These are phyloP conservation scores for Acanthosepion lycidas DNA, from an alignment of 2,888 invertebrate genomes.

Conservation along the genomic window DNA sequence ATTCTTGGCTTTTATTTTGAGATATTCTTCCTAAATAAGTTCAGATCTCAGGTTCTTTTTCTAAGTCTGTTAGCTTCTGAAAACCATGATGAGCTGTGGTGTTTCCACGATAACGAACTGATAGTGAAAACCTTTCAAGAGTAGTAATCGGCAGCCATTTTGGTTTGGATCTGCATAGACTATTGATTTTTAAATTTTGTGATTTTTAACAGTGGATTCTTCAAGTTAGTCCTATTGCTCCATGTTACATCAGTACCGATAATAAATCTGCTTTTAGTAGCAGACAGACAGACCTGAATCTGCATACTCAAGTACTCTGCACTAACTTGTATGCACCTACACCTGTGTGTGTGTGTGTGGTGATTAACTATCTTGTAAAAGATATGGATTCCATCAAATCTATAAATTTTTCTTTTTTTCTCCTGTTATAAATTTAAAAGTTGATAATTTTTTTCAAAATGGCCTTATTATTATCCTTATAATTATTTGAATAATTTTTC, in stretches of 20 bases:
- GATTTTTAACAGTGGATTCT: conserved; percentile 18
- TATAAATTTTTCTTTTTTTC: not conserved
- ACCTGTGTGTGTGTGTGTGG: not conserved
- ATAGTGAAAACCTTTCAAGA: conserved; percentile 33
- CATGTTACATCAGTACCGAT: not conserved
- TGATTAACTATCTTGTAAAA: not conserved
- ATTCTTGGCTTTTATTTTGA: not conserved
- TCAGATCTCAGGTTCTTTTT: not conserved
- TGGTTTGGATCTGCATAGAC: conserved; percentile 33
- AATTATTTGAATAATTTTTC: not conserved
- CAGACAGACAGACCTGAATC: not conserved
- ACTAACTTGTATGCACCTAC: not conserved
- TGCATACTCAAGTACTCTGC: not conserved
- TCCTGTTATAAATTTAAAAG: not conserved
- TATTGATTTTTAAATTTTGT: conserved; percentile 20
- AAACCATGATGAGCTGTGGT: not conserved
- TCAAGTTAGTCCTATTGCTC: not conserved
- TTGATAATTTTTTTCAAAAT: not conserved
- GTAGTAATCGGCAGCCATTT: conserved; percentile 33
- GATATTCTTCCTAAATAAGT: conserved; percentile 33
- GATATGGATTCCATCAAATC: not conserved
- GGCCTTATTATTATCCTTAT: not conserved
- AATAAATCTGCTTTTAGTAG: conserved; percentile 17
- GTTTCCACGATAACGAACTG: not conserved
- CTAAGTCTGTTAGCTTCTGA: not conserved